Conservation (phyloP, 2,113 vertebrate species). For the Jaculus jaculus region DNA sequence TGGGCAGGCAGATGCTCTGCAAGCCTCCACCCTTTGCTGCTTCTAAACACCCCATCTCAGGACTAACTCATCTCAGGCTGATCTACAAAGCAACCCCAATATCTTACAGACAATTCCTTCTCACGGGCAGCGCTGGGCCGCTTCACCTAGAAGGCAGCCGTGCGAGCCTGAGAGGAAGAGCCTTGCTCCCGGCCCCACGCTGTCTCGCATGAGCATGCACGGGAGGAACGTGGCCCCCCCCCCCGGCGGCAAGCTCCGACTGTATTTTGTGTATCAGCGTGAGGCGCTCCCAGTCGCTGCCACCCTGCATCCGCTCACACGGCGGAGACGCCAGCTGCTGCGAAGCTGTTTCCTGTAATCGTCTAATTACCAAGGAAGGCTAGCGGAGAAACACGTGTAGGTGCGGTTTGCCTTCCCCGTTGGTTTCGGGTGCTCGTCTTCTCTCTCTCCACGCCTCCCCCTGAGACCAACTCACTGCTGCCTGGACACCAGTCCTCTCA, state of each 20-base stretch:
- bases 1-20: not conserved
- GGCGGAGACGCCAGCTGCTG: slow-evolving; percentile 63
- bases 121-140: not conserved
- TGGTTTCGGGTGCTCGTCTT: slow-evolving; percentile 73
- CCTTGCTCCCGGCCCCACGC: not conserved
- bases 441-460: slow-evolving; percentile 52
- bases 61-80: not conserved
- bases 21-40: not conserved
- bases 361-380: slow-evolving; percentile 73
- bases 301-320: slow-evolving; percentile 30
- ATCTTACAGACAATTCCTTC: not conserved
- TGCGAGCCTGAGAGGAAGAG: not conserved
- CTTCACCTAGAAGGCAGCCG: not conserved
- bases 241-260: not conserved
- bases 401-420: slow-evolving; percentile 53
- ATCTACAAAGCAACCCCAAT: not conserved
- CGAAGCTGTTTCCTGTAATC: slow-evolving; percentile 69
- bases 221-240: not conserved
- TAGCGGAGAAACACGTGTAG: slow-evolving; percentile 67
- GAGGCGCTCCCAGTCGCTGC: slow-evolving; percentile 18
- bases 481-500: slow-evolving; percentile 70
- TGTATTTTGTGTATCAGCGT: not conserved
- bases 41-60: not conserved
- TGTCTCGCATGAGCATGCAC: not conserved
- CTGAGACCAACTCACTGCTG: slow-evolving; percentile 63